Percentiles rank a stretch among this genome's conserved stretches.
Conservation (phyloP, 2,888 invertebrate genomes). For the Sthenelais limicola region DNA sequence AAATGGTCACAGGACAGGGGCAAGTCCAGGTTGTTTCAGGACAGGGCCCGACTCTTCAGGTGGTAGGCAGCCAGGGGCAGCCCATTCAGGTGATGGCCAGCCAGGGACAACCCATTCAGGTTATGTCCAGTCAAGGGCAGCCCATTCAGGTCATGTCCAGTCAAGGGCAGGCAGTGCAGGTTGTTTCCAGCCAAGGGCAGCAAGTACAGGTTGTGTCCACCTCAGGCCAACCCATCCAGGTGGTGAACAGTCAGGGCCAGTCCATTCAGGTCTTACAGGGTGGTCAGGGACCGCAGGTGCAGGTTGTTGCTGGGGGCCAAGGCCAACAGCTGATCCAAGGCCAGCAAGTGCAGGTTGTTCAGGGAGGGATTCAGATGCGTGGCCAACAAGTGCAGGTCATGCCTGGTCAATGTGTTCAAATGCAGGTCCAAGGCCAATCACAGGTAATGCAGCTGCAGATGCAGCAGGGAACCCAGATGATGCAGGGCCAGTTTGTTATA, state of each 20-base stretch:
- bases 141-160: too few species aligned
- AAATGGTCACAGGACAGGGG: too few species aligned
- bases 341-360: slow-evolving; percentile 29
- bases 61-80: slow-evolving; percentile 17
- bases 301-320: slow-evolving; percentile 27
- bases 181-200: slow-evolving; percentile 26
- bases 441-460: slow-evolving; percentile 43
- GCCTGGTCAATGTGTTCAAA: slow-evolving; percentile 21
- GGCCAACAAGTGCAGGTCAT: slow-evolving; percentile 31
- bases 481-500: slow-evolving; percentile 19
- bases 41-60: too few species aligned
- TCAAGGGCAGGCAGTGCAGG: slow-evolving; percentile 26
- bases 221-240: slow-evolving; percentile 19
- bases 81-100: slow-evolving; percentile 22
- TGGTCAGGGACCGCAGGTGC: slow-evolving; percentile 22
- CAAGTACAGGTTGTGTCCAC: slow-evolving; percentile 33
- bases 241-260: slow-evolving; percentile 27
- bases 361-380: slow-evolving; percentile 25
- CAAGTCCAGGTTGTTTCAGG: too few species aligned
- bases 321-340: slow-evolving; percentile 35
- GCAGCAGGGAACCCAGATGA: slow-evolving; percentile 15
- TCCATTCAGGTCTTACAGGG: slow-evolving; percentile 37
- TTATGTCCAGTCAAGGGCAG: slow-evolving; percentile 1
- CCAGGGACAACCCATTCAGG: not conserved
- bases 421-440: slow-evolving; percentile 38